These are phyloP conservation scores for Nemotelus nigrinus DNA, from an alignment of 2,888 invertebrate genomes.

Conservation along the genomic window DNA sequence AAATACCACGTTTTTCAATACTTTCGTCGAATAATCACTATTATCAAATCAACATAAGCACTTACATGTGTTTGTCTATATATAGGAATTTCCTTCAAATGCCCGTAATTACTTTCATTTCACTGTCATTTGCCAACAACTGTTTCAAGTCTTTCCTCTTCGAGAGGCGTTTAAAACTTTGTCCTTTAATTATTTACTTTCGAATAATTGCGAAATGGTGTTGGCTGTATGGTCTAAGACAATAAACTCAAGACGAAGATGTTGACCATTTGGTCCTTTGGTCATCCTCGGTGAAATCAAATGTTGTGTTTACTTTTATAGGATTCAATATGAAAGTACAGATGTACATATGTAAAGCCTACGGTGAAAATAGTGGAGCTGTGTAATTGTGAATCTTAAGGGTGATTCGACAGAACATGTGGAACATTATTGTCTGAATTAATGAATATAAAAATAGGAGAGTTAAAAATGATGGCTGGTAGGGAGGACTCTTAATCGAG, in stretches of 20 bases:
- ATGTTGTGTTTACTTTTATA: constrained; percentile 30
- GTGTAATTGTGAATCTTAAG: constrained; percentile 11
- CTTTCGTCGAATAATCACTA: no score
- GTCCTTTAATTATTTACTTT: constrained; percentile 38
- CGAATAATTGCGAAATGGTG: constrained; percentile 27
- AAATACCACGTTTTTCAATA: no score
- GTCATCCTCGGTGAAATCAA: constrained; percentile 27
- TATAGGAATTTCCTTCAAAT: neutral
- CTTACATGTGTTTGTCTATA: no score
- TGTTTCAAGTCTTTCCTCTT: neutral
- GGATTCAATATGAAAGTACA: no score
- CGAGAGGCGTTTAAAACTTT: constrained; percentile 28
- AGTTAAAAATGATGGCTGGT: no score
- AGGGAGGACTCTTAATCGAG: no score
- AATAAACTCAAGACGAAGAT: constrained; percentile 33
- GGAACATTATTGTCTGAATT: no score
- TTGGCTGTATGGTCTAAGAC: constrained; percentile 12
- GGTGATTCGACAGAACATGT: neutral
- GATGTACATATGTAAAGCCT: neutral
- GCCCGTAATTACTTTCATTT: neutral
- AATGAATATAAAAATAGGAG: no score
- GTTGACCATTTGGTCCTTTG: neutral
- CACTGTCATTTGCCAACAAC: constrained; percentile 24
- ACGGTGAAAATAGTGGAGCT: constrained; percentile 1
- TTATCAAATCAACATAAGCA: no score